Evolutionary conservation across 1,140 invertebrate species (phyloP).

Genomic region (Idris sp.): DNA sequence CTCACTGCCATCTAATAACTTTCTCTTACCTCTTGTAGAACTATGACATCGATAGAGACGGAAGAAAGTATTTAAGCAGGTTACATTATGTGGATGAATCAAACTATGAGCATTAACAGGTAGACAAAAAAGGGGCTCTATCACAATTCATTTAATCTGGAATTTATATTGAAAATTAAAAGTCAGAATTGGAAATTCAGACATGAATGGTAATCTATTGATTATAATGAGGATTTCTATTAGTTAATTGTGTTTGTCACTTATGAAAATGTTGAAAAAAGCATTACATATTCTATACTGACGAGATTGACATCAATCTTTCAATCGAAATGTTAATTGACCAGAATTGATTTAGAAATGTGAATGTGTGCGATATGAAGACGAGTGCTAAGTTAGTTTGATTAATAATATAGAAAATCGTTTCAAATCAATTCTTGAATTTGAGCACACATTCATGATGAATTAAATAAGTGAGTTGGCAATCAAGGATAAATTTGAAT

Average conservation of each 20-base stretch:
- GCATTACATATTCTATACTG: too few relatives aligned
- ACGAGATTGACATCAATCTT: conserved; percentile 23
- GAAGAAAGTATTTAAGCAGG: conserved; percentile 13
- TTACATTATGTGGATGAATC: conserved; percentile 14
- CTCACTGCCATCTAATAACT: conserved; percentile 9
- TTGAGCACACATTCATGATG: too few relatives aligned
- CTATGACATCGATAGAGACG: conserved; percentile 11
- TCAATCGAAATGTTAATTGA: conserved; percentile 24
- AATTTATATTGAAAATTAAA: too few relatives aligned
- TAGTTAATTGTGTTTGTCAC: too few relatives aligned
- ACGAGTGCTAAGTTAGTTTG: conserved; percentile 9
- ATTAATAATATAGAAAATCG: conserved; percentile 8
- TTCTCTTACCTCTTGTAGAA: conserved; percentile 13
- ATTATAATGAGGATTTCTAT: conserved; percentile 6
- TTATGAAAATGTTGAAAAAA: too few relatives aligned
- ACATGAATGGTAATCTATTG: too few relatives aligned
- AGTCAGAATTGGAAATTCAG: too few relatives aligned
- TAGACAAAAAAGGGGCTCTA: too few relatives aligned
- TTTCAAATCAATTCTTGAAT: too few relatives aligned
- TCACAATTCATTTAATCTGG: too few relatives aligned
- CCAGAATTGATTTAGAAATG: conserved; percentile 21
- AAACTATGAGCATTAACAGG: conserved; percentile 2
- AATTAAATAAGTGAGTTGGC: too few relatives aligned
- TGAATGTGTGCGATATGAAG: conserved; percentile 3
- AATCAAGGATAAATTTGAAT: too few relatives aligned